These are phyloP conservation scores for Lophura swinhoii DNA, from an alignment of 2,797 vertebrate genomes.

Conservation along the genomic window DNA sequence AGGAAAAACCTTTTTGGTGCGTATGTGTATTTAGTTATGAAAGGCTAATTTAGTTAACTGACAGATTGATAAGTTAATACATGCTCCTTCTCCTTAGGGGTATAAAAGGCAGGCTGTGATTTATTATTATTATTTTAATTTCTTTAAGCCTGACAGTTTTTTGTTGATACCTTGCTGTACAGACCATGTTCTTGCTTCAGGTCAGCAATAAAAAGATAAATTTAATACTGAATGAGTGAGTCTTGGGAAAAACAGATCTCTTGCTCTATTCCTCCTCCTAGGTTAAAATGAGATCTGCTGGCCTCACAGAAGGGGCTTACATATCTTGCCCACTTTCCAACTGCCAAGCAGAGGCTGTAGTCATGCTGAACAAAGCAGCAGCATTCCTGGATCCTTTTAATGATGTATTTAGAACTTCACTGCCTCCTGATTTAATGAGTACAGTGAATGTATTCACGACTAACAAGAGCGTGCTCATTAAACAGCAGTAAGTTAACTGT, in stretches of 20 bases:
- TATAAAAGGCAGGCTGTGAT: background rate
- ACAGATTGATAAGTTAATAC: background rate
- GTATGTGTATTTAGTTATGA: background rate
- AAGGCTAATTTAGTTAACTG: background rate
- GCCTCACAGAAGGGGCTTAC: background rate
- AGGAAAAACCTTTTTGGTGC: background rate
- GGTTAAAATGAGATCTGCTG: background rate
- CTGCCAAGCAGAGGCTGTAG: slow-evolving; percentile 15
- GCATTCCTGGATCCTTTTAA: slow-evolving; percentile 69
- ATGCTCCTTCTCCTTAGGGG: background rate
- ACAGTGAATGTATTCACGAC: slow-evolving; percentile 68
- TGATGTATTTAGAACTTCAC: slow-evolving; percentile 62
- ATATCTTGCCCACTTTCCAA: background rate
- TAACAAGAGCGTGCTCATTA: slow-evolving; percentile 61
- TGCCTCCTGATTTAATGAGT: slow-evolving; percentile 62
- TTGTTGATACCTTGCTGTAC: background rate
- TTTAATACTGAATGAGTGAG: background rate
- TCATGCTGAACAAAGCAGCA: slow-evolving; percentile 43
- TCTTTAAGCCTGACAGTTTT: background rate
- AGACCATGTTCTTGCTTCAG: background rate
- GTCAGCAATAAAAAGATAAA: background rate
- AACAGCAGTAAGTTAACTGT: slow-evolving; percentile 64
- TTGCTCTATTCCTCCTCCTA: background rate
- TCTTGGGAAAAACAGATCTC: background rate
- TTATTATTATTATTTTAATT: background rate